phyloP scores from a whole-genome alignment of 92 coral and sea anemone species.

The Umimayanthus kanabou region DNA sequence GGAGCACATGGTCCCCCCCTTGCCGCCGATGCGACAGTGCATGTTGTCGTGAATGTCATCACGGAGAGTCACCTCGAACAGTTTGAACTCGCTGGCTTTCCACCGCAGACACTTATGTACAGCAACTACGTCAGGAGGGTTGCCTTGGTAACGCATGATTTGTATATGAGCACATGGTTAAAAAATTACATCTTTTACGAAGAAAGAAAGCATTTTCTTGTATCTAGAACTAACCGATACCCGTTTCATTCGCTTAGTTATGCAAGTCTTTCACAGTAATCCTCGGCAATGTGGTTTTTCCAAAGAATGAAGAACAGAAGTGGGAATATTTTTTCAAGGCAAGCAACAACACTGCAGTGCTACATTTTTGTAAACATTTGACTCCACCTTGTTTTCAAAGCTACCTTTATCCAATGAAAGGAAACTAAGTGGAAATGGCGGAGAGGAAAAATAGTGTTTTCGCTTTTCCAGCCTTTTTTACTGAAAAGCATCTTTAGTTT shows the following conservation, averaged over 20 bases:
- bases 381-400: no score
- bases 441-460: no score
- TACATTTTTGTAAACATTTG: no score
- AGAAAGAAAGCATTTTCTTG: not conserved
- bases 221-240: not conserved
- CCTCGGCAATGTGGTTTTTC: no score
- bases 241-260: not conserved
- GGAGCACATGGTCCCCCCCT: conserved; percentile 81
- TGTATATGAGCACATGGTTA: not conserved
- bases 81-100: conserved; percentile 48
- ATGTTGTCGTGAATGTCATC: conserved; percentile 74
- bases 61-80: conserved; percentile 75
- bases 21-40: conserved; percentile 91
- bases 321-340: no score
- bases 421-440: no score
- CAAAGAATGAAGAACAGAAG: no score
- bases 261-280: no score
- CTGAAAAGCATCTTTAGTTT: no score
- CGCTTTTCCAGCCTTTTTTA: no score
- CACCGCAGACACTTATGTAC: conserved; percentile 72
- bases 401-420: no score
- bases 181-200: not conserved
- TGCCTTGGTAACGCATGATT: conserved; percentile 45
- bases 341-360: no score
- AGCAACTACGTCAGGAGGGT: conserved; percentile 84